These are phyloP conservation scores for Euthynnus affinis DNA, from an alignment of 2,797 vertebrate genomes.

Conservation along the genomic window DNA sequence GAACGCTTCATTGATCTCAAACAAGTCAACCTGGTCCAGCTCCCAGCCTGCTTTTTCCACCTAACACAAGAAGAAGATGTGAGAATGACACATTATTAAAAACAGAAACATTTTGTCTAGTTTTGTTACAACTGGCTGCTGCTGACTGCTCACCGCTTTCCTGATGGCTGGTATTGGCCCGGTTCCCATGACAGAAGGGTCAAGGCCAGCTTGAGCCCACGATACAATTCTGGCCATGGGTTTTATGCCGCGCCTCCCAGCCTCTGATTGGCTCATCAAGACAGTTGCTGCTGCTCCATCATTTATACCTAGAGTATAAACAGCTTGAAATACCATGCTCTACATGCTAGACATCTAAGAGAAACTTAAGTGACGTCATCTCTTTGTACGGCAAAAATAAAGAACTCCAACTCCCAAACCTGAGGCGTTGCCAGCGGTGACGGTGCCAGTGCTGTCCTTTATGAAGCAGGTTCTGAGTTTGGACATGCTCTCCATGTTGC, in stretches of 20 bases:
- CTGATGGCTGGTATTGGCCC: conserved; percentile 94
- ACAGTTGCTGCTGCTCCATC: conserved; percentile 96
- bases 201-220: conserved; percentile 94
- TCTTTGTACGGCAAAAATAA: background rate
- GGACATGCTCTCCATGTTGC: conserved; percentile 87
- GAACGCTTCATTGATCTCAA: conserved; percentile 98
- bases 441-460: conserved; percentile 91
- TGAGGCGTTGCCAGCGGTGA: conserved; percentile 96
- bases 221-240: conserved; percentile 91
- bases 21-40: conserved; percentile 92
- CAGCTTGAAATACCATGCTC: background rate
- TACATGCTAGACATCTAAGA: background rate
- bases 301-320: conserved; percentile 88
- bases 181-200: conserved; percentile 95
- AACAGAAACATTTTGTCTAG: background rate
- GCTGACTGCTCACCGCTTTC: conserved; percentile 90
- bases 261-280: conserved; percentile 94
- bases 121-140: background rate
- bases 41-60: conserved; percentile 93
- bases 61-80: conserved; percentile 70
- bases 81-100: background rate
- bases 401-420: conserved; percentile 78
- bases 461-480: conserved; percentile 94
- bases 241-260: conserved; percentile 86
- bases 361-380: background rate